Evolutionary conservation across 2,888 invertebrate genomes (phyloP), one percentile per base, ranked within the genome.

Genomic region (Aphrophora alni): DNA sequence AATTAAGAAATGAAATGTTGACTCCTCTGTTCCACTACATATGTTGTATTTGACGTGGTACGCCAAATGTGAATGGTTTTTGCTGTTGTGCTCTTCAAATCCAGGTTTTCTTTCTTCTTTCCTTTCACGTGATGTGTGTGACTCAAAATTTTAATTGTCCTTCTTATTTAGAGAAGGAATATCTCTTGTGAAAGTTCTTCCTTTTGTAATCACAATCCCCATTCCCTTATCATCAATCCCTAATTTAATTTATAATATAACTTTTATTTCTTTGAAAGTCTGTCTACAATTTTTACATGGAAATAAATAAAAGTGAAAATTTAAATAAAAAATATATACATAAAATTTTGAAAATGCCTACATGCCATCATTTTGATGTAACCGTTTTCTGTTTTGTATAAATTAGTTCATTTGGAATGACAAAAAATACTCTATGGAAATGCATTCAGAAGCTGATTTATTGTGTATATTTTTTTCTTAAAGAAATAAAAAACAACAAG

Each of bases 41-140:
- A 74, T 79, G 78, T 79, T 79, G 78, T 76, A 51, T 78, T 77
- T 70, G 27, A 78, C 75, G 72, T 78, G 81, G 75, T 74, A 81
- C 81, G 81, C 81, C 75, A 81, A 81, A 81, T 81, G 81, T 81
- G 81, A 81, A 81, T 81, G 77, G 81, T 81, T 81, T 77, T 75
- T 71, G 73, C 70, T 81, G 81, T 81, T 81, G 81, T 81, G 81
- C 70, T 77, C 81, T 79, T 68, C 78, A 79, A 72, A 74, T 78
- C 74, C 78, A 71, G 26, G 74, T 74, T 68, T 73, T 74, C 69
- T 79, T 74, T 74, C 38, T 59, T 68, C 74, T 72, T 74, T 74
- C 68, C 68, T 79, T 79, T n/a, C 21, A 59, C 59, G 21, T 59
- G 59, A n/a, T 59, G 38, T 38, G 69, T 74, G 59, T 38, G 72